Base-by-base conservation (phyloP, 2,797 vertebrate genomes). In the Dendrocincla fuliginosa region DNA sequence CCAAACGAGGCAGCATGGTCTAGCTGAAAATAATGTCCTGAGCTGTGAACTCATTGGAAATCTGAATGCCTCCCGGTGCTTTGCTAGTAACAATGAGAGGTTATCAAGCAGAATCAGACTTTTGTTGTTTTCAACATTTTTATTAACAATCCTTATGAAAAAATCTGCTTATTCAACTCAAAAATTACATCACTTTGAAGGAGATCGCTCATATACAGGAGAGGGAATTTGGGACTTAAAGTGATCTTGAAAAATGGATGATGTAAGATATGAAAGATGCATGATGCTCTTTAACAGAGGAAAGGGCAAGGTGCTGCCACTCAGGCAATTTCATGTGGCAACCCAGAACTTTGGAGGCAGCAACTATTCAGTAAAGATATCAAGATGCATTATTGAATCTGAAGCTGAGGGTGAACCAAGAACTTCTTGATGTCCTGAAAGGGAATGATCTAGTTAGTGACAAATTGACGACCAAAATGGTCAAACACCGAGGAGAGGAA, bases 1-100 rank as follows among this genome's bases (percentile, higher is more conserved):
- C 9, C 8, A 91, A 89, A 82, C 0, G 2, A 87, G 23, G 18
- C 85, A 77, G 3, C 11, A 16, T 0, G 0, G 10, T 65, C 28
- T 84, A 53, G n/a, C 6, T 76, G 33, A 92, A 92, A 84, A 87
- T 64, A 64, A 52, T 9, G 2, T 32, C 41, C 6, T 64, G 53
- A 32, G 16, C 47, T 67, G 4, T 68, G 42, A 81, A 68, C 8
- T 78, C 49, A 28, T 8, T 35, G 52, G 39, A 89, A 92, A 75
- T 52, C 44, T 81, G 25, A 74, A 33, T 27, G 13, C 25, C 11
- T 71, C 6, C 52, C 46, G 53, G n/a, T 39, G 6, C 11, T 69
- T 82, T 89, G 11, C 9, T 73, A 35, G 61, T 82, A 53, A 65
- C 17, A 69, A 33, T 30, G 19, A 56, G 79, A 94, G 4, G 5